These are phyloP conservation scores for Umimayanthus chanpuru DNA, from an alignment of 92 coral and sea anemone genomes.

Conservation along the genomic window DNA sequence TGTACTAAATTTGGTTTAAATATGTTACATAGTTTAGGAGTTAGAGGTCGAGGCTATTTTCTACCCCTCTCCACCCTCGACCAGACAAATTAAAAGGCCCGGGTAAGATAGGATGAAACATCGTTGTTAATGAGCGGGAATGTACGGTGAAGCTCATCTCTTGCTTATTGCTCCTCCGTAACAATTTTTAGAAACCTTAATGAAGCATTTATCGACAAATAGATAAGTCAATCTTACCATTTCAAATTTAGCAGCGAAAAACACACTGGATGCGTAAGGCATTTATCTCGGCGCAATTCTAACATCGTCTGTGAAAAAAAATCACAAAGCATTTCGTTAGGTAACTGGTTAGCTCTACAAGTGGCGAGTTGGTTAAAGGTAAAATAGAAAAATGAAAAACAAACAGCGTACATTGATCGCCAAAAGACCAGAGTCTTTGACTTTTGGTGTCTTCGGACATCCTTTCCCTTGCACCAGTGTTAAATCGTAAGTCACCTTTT, in stretches of 20 bases:
- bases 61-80: too few relatives aligned
- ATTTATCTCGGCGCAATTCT: slow-evolving; percentile 55
- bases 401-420: slow-evolving; percentile 24
- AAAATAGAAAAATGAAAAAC: not conserved
- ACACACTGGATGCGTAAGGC: slow-evolving; percentile 69
- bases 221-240: slow-evolving; percentile 44
- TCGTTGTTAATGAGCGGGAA: too few relatives aligned
- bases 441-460: slow-evolving; percentile 63
- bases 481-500: slow-evolving; percentile 62
- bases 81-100: too few relatives aligned
- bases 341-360: not conserved
- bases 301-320: slow-evolving; percentile 64
- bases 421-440: slow-evolving; percentile 37
- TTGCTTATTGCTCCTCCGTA: too few relatives aligned
- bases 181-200: too few relatives aligned
- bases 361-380: too few relatives aligned
- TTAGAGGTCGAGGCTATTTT: too few relatives aligned
- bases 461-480: slow-evolving; percentile 64
- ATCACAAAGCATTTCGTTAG: not conserved
- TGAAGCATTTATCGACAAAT: not conserved
- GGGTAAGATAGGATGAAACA: too few relatives aligned
- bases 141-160: too few relatives aligned
- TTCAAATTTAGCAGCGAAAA: slow-evolving; percentile 63
- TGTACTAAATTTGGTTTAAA: too few relatives aligned
- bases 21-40: too few relatives aligned